Evolutionary conservation across 2,888 invertebrate species (phyloP).

Genomic region (Bombylius major): DNA sequence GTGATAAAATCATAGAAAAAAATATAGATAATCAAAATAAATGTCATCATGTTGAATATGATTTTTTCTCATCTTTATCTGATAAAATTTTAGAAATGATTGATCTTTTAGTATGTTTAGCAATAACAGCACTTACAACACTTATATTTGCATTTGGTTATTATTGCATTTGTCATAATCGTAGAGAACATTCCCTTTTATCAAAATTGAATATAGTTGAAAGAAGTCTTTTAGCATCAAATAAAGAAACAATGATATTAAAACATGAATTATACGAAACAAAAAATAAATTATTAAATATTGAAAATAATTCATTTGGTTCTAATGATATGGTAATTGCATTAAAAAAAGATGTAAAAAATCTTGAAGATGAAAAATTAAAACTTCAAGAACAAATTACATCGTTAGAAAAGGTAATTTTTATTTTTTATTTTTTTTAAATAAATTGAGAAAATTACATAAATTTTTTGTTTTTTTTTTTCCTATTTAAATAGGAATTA

Average conservation of each 20-base stretch:
- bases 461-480: neutral
- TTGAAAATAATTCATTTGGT: constrained; percentile 58
- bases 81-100: constrained; percentile 30
- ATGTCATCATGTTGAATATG: constrained; percentile 15
- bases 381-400: constrained; percentile 54
- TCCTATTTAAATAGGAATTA: constrained; percentile 40
- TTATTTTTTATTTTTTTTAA: neutral
- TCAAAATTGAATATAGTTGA: constrained; percentile 53
- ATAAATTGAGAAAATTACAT: neutral
- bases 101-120: constrained; percentile 44
- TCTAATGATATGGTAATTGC: constrained; percentile 59
- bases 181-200: constrained; percentile 56
- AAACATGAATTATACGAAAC: constrained; percentile 49
- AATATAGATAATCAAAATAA: neutral
- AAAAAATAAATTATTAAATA: constrained; percentile 46
- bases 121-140: constrained; percentile 57
- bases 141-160: constrained; percentile 62
- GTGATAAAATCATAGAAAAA: neutral
- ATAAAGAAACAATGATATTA: constrained; percentile 52
- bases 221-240: constrained; percentile 44
- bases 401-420: constrained; percentile 48
- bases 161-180: constrained; percentile 62
- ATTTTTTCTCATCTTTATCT: constrained; percentile 22
- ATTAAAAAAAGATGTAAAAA: constrained; percentile 51
- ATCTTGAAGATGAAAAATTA: constrained; percentile 35